phyloP scores from a whole-genome alignment of 1,140 invertebrate species.

The Aphaenogaster ashmeadi region DNA sequence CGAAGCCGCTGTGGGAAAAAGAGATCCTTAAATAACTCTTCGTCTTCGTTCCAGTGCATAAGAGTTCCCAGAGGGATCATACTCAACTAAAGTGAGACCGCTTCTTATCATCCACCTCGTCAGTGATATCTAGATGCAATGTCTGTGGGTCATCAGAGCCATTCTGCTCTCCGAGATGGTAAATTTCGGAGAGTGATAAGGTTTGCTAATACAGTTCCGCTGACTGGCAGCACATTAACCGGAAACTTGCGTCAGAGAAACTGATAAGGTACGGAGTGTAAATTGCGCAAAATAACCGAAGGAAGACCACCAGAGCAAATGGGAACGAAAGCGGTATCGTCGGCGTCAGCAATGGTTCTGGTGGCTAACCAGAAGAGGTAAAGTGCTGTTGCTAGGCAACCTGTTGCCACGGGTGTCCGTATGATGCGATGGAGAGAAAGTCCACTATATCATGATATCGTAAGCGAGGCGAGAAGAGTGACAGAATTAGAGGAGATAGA shows the following conservation, averaged over 20 bases:
- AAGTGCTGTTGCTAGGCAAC: slow-evolving; percentile 79
- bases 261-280: neutral
- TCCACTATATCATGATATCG: slow-evolving; percentile 47
- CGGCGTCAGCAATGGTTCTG: slow-evolving; percentile 67
- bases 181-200: slow-evolving; percentile 50
- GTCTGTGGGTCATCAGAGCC: slow-evolving; percentile 29
- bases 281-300: slow-evolving; percentile 42
- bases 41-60: neutral
- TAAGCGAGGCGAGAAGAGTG: slow-evolving; percentile 38
- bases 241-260: slow-evolving; percentile 17
- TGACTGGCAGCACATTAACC: slow-evolving; percentile 16
- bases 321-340: slow-evolving; percentile 51
- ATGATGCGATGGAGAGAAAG: slow-evolving; percentile 60
- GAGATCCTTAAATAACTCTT: slow-evolving; percentile 42
- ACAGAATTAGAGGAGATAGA: slow-evolving; percentile 40
- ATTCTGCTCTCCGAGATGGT: neutral
- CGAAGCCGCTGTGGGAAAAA: neutral
- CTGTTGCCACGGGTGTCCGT: slow-evolving; percentile 76
- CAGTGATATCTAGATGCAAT: neutral
- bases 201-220: neutral
- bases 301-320: slow-evolving; percentile 10
- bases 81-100: slow-evolving; percentile 4
- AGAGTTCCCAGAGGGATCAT: slow-evolving; percentile 54
- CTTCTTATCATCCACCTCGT: slow-evolving; percentile 43
- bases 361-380: slow-evolving; percentile 71